These are phyloP conservation scores for Cistogaster globosa DNA, from an alignment of 2,888 invertebrate genomes.

Conservation along the genomic window DNA sequence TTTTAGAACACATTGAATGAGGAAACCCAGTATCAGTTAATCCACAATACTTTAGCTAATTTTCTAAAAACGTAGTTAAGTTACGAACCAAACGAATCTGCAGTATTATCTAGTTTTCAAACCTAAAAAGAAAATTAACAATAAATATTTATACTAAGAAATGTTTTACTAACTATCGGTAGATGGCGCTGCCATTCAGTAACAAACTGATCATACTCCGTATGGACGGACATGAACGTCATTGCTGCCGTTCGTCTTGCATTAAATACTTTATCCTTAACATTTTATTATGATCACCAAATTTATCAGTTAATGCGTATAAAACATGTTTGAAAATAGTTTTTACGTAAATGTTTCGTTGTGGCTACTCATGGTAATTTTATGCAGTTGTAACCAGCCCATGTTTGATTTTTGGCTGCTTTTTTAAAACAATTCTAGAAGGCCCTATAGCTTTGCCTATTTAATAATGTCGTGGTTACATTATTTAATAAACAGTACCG, in stretches of 20 bases:
- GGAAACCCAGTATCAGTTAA: too few species aligned
- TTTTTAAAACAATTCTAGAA: too few species aligned
- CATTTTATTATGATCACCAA: slow-evolving; percentile 11
- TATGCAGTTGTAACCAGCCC: slow-evolving; percentile 35
- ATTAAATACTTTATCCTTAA: background rate
- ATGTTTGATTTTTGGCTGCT: slow-evolving; percentile 33
- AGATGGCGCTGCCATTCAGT: too few species aligned
- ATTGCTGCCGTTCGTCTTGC: background rate
- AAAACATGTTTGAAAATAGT: background rate
- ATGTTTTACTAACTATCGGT: too few species aligned
- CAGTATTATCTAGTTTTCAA: background rate
- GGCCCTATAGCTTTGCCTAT: too few species aligned
- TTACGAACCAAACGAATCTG: background rate
- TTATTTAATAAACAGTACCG: too few species aligned
- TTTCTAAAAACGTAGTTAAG: background rate
- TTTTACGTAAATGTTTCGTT: slow-evolving; percentile 28
- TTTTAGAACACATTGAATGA: too few species aligned
- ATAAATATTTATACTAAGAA: too few species aligned
- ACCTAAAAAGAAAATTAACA: background rate
- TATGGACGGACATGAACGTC: too few species aligned
- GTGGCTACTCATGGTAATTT: slow-evolving; percentile 40
- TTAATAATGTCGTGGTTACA: too few species aligned
- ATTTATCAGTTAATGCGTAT: slow-evolving; percentile 5
- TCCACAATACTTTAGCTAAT: too few species aligned
- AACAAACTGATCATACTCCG: too few species aligned